Evolutionary conservation across 2,888 invertebrate species (phyloP), one percentile per base, ranked within the genome.

Genomic region (Drosophila glabriapex): DNA sequence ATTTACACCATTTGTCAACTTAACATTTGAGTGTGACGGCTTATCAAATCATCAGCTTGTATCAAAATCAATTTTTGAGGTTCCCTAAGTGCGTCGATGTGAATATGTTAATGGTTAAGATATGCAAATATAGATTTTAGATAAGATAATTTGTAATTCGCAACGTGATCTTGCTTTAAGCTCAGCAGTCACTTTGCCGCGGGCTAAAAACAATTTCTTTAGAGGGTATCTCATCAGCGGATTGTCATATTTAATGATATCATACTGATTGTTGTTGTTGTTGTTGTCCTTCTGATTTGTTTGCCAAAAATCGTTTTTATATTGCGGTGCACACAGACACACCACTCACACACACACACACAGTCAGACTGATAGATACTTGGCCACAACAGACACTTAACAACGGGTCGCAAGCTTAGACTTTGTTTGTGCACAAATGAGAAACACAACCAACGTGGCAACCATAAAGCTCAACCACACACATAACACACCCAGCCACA

Each of bases 271-370:
- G 62, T 68, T 66, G 64, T 70, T 87, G 73, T n/a, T 37, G 56
- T 58, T 68, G 55, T 68, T 66, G 62, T 82, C 53, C 65, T 64
- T 66, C 78, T 85, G 90, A 90, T 85, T 85, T 85, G 89, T 90
- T 90, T 88, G 81, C 78, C 76, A 80, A 83, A 85, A 85, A 90
- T 85, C 74, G 78, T 80, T 90, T 85, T 85, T 85, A 83, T 80
- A 84, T 80, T 85, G 88, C 70, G 83, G 72, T 80, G 41, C 63
- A 50, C 68, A 80, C 62, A 68, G n/a, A 52, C 63, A 64, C 68
- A 60, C 35, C 4, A 35, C 35, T 0, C 3, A 68, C 41, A 37
- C 14, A 62, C 4, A 43, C 25, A 22, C 7, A n/a, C n/a, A 33
- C 52, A n/a, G 9, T 25, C 37, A 68, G 16, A 52, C 29, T 65